phyloP scores from a whole-genome alignment of 2,888 invertebrate species.

The Acanthosepion lycidas region DNA sequence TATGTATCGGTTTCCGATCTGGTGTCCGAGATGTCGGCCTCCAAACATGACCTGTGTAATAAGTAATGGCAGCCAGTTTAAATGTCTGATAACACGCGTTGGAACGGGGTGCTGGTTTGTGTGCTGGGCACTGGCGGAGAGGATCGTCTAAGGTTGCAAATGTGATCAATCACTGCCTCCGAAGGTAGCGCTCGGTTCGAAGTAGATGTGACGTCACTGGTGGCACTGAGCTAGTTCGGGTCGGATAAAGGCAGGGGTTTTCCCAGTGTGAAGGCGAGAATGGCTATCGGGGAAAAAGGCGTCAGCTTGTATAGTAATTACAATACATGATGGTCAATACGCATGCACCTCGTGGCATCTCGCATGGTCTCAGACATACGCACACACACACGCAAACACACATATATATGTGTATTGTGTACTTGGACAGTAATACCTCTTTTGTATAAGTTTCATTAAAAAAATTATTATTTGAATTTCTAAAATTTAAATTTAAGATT shows the following conservation, averaged over 20 bases:
- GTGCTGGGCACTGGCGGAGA: fast-evolving
- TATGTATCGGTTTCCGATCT: not conserved
- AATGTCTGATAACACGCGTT: not conserved
- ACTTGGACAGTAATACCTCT: too few relatives aligned
- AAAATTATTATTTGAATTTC: too few relatives aligned
- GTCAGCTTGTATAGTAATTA: too few relatives aligned
- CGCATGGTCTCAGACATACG: too few relatives aligned
- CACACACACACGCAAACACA: too few relatives aligned
- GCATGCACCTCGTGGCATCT: too few relatives aligned
- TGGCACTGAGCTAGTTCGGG: not conserved
- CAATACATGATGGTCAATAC: too few relatives aligned
- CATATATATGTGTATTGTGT: too few relatives aligned
- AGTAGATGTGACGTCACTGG: not conserved
- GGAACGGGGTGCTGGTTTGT: not conserved
- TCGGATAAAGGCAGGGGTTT: not conserved
- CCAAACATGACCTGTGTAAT: constrained; percentile 33
- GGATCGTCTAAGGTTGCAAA: not conserved
- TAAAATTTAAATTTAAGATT: too few relatives aligned
- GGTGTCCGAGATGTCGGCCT: not conserved
- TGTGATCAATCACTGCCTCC: not conserved
- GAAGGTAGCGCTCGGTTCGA: not conserved
- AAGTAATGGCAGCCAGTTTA: constrained; percentile 20
- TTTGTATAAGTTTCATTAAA: too few relatives aligned
- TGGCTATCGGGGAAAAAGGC: too few relatives aligned
- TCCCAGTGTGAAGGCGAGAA: not conserved